Conservation (phyloP, 2,797 vertebrate genomes). For the Myotis planiceps region DNA sequence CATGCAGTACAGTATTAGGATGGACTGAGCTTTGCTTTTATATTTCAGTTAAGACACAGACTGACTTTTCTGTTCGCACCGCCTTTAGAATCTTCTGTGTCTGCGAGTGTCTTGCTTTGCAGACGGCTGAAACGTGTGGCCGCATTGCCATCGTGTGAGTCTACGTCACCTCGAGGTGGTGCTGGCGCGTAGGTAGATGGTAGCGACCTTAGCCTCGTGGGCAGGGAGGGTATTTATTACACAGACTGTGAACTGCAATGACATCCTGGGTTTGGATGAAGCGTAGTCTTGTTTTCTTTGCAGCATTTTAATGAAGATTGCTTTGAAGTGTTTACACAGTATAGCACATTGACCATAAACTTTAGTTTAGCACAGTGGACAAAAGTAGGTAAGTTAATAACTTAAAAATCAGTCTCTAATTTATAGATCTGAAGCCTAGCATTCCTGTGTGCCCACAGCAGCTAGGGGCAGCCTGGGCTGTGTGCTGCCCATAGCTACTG, state of each 20-base stretch:
- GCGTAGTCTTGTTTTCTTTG: slow-evolving; percentile 74
- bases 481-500: slow-evolving; percentile 75
- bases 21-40: slow-evolving; percentile 58
- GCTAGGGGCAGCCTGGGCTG: slow-evolving; percentile 85
- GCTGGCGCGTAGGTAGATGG: slow-evolving; percentile 77
- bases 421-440: slow-evolving; percentile 75
- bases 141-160: slow-evolving; percentile 70
- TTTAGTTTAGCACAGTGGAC: slow-evolving; percentile 85
- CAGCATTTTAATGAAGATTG: slow-evolving; percentile 81
- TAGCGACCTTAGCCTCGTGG: slow-evolving; percentile 79
- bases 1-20: slow-evolving; percentile 55
- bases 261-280: slow-evolving; percentile 77
- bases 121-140: slow-evolving; percentile 68
- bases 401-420: slow-evolving; percentile 74
- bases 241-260: slow-evolving; percentile 88
- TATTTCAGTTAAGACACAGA: slow-evolving; percentile 71
- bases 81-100: slow-evolving; percentile 74
- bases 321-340: slow-evolving; percentile 84
- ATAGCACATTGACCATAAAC: slow-evolving; percentile 79
- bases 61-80: slow-evolving; percentile 78
- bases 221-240: slow-evolving; percentile 88
- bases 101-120: slow-evolving; percentile 79
- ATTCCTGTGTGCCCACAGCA: slow-evolving; percentile 82
- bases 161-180: slow-evolving; percentile 82
- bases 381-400: slow-evolving; percentile 73